Evolutionary conservation across 2,888 invertebrate genomes (phyloP), one percentile per base, ranked within the genome.

Genomic region (Sclerodermus sp.): DNA sequence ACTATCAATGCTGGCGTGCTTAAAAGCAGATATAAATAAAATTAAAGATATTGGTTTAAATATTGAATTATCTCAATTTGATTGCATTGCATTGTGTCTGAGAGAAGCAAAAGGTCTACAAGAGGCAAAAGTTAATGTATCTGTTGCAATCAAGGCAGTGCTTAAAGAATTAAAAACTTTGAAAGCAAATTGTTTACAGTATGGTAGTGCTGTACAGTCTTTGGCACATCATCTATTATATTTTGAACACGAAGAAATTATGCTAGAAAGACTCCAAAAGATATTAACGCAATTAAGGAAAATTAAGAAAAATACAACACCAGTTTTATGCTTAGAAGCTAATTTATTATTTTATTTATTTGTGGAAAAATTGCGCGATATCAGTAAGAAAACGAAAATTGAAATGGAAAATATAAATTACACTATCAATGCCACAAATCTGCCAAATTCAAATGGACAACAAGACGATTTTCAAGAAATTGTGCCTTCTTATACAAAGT

Each of bases 401-500:
- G 74, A 75, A 38, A 70, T 69, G 55, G 51, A 69, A 9, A 53
- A 40, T 1, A 54, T 57, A 0, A 58, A 54, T n/a, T 54, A 57
- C 15, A 40, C 57, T 5, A 44, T 70, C 1, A 51, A 50, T 10
- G 60, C 55, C 2, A 50, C 55, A 4, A 63, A 58, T 30, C 49
- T 55, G 34, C 42, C 45, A 42, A 8, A 30, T 39, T 1, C 51
- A 5, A 50, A 56, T 30, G 40, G 49, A 13, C 42, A 31, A 0
- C 57, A 58, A 44, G 55, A 37, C 14, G 53, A 60, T 10, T 44
- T 51, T 14, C 47, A 51, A 13, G 60, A 66, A 17, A 53, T 75
- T 31, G 63, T 73, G n/a, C 73, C 77, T 14, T 61, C 71, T 34
- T 76, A 72, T 51, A 64, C 56, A 2, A 67, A 65, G 40, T 71